Evolutionary conservation across 2,888 invertebrate species (phyloP), one percentile per base, ranked within the genome.

Genomic region (Byasa hedistus): DNA sequence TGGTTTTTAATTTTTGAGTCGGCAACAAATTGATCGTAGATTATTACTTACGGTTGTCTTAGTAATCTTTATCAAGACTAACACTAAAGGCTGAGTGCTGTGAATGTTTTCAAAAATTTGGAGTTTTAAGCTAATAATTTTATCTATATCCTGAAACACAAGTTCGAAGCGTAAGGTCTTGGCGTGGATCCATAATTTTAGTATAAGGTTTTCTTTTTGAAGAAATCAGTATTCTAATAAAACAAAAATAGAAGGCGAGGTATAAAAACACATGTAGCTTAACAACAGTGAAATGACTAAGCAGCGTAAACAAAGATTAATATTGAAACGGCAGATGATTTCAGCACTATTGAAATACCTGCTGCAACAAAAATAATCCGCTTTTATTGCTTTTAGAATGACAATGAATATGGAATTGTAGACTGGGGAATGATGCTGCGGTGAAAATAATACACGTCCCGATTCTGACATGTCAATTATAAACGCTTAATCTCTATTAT

Each of bases 181-280:
- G 15, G 39, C 12, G 36, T 39, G 39, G 39, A 2, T 0, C 0
- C 15, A 39, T 39, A n/a, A 4, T 48, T n/a, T n/a, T 48, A 8
- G 48, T 44, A 5, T n/a, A 48, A 48, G 19, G 1, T 75, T 75
- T 74, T 78, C 76, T 22, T 23, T 19, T 55, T 24, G 15, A 15
- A 17, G 24, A 22, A 23, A 19, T 24, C 24, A 55, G 17, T 17
- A 15, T 1, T 7, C 4, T 55, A 22, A 24, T 17, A 55, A 23
- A 54, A 21, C 54, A 15, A 23, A 22, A 15, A 54, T 3, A 12
- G 22, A 32, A 32, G 32, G 27, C 32, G 21, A 57, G 0, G 21
- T n/a, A 21, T 32, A 32, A 57, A 57, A 56, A 8, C 17, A 10
- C n/a, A 24, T 10, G n/a, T 32, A 3, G 27, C 1, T 32, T 70